A percentile compares a stretch with the other conserved stretches of the same genome.
phyloP scores from a whole-genome alignment of 1,140 invertebrate genomes.

The Lysiphlebus fabarum region DNA sequence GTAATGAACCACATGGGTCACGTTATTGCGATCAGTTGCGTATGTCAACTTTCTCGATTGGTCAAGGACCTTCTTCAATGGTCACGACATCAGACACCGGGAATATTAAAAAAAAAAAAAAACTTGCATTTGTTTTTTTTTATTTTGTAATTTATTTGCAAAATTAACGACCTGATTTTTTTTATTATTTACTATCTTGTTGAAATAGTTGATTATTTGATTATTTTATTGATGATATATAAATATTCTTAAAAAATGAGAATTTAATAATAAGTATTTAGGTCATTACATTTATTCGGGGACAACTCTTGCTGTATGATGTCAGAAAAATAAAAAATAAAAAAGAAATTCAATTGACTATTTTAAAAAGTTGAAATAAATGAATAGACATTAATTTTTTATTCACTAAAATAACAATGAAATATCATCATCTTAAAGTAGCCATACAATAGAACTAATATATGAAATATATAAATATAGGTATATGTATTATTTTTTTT shows the following conservation, averaged over 20 bases:
- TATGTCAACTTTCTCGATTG: slow-evolving; percentile 45
- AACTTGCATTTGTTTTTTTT: neutral
- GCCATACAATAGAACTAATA: neutral
- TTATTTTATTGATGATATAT: neutral
- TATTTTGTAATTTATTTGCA: neutral
- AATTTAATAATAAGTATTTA: neutral
- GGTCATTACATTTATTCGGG: neutral
- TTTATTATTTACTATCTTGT: neutral
- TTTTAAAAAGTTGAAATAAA: no score
- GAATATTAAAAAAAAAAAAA: slow-evolving; percentile 17
- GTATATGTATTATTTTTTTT: slow-evolving; percentile 26
- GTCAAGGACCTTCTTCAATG: slow-evolving; percentile 42
- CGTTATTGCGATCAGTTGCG: slow-evolving; percentile 28
- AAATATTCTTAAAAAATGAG: no score
- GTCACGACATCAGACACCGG: slow-evolving; percentile 35
- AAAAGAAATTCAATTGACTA: no score
- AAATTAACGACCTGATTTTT: neutral
- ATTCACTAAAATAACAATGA: no score
- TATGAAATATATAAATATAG: no score
- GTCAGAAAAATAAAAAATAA: no score
- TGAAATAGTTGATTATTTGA: slow-evolving; percentile 2
- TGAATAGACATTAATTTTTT: no score
- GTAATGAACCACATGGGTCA: slow-evolving; percentile 25
- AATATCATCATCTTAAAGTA: neutral
- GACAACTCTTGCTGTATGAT: no score